A percentile compares a stretch with the other conserved stretches of the same genome.
Evolutionary conservation across 2,113 vertebrate genomes (phyloP).

Genomic region (Hydrolagus affinis): DNA sequence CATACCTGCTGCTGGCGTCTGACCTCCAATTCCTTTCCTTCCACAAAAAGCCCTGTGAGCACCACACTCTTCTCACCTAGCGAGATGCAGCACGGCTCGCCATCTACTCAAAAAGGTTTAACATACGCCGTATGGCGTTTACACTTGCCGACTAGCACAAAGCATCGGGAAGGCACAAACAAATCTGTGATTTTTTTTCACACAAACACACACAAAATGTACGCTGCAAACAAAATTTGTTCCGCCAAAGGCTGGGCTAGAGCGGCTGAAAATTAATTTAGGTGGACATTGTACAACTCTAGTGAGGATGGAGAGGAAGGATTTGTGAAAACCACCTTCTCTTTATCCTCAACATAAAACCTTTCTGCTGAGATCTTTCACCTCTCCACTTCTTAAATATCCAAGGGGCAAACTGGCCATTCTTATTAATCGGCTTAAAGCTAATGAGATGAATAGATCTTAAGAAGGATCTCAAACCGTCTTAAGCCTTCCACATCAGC

Average conservation of each 20-base stretch:
- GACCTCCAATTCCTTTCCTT: background rate
- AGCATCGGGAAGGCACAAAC: too few relatives aligned
- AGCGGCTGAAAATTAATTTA: conserved; percentile 21
- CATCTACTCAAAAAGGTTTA: too few relatives aligned
- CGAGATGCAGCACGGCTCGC: background rate
- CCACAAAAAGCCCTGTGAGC: too few relatives aligned
- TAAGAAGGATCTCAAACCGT: conserved; percentile 59
- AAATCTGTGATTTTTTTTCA: too few relatives aligned
- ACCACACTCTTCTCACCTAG: background rate
- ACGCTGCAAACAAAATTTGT: conserved; percentile 5
- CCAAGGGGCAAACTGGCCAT: conserved; percentile 68
- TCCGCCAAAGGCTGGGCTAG: background rate
- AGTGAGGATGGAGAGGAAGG: conserved; percentile 61
- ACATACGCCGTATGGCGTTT: too few relatives aligned
- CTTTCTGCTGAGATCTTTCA: conserved; percentile 64
- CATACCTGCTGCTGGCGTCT: too few relatives aligned
- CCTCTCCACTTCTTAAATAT: conserved; percentile 51
- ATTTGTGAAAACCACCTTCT: conserved; percentile 75
- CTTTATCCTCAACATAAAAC: conserved; percentile 82
- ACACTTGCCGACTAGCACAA: too few relatives aligned
- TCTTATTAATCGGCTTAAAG: conserved; percentile 92
- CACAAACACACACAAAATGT: background rate
- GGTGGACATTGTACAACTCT: conserved; percentile 26
- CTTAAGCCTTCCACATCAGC: conserved; percentile 45
- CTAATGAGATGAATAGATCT: conserved; percentile 90